Conservation (phyloP, 1,140 invertebrate species). For the Oppia nitens region DNA sequence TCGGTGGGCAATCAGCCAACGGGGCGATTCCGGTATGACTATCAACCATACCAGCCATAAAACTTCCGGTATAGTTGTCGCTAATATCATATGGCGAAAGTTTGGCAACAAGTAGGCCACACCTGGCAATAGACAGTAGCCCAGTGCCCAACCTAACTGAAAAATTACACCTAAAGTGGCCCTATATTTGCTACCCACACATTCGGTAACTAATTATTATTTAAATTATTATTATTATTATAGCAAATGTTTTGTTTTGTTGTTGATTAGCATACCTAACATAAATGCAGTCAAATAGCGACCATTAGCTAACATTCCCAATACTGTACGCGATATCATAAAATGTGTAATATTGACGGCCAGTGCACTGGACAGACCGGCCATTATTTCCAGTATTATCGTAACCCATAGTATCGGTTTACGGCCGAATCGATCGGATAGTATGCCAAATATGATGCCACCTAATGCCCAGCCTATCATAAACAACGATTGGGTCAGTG, state of each 20-base stretch:
- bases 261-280: not conserved
- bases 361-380: constrained; percentile 8
- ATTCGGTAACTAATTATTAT: constrained; percentile 48
- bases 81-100: constrained; percentile 54
- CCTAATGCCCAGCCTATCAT: constrained; percentile 71
- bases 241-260: not conserved
- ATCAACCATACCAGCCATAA: not conserved
- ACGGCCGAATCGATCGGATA: constrained; percentile 50
- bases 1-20: constrained; percentile 13
- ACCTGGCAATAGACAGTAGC: constrained; percentile 48
- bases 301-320: constrained; percentile 11
- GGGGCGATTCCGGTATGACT: constrained; percentile 15
- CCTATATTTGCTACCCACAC: constrained; percentile 55
- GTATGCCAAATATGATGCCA: constrained; percentile 54
- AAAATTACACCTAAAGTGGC: constrained; percentile 51
- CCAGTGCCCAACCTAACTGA: constrained; percentile 55
- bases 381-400: constrained; percentile 6
- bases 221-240: not conserved
- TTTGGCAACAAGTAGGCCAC: constrained; percentile 53
- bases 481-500: constrained; percentile 53
- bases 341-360: constrained; percentile 5
- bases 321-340: not conserved
- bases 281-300: constrained; percentile 2
- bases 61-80: not conserved
- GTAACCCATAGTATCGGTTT: constrained; percentile 20